phyloP scores from a whole-genome alignment of 1,140 invertebrate species.

The Calliopsis andreniformis region DNA sequence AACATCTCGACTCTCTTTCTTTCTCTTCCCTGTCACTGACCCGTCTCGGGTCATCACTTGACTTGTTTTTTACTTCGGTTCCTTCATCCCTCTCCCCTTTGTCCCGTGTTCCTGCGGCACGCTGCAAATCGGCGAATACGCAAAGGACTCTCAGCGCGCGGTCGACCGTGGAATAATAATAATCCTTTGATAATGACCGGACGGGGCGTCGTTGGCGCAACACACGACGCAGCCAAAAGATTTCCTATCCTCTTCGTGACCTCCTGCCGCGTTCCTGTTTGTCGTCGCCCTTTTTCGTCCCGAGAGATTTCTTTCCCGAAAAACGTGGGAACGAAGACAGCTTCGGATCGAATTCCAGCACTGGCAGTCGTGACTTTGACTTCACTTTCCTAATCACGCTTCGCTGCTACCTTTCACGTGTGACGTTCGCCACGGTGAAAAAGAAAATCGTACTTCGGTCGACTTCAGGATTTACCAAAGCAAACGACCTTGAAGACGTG shows the following conservation, averaged over 20 bases:
- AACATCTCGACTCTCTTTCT: neutral
- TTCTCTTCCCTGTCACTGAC: conserved; percentile 16
- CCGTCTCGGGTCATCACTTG: conserved; percentile 32
- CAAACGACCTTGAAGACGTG: neutral
- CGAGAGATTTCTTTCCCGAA: neutral
- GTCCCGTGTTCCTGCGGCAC: neutral
- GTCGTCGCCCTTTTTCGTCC: neutral
- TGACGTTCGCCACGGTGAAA: neutral
- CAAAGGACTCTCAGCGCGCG: neutral
- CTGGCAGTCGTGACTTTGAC: no score
- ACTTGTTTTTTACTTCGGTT: neutral
- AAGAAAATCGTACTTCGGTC: neutral
- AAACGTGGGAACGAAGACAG: neutral
- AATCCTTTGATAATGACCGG: conserved; percentile 38
- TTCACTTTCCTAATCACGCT: no score
- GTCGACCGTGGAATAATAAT: conserved; percentile 32
- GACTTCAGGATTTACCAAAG: neutral
- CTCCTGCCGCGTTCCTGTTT: neutral
- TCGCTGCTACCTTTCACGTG: no score
- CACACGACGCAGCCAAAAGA: neutral
- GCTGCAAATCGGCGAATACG: neutral
- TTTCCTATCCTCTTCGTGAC: neutral
- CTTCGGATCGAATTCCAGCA: no score
- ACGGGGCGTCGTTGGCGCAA: neutral
- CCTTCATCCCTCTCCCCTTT: neutral